A percentile compares a stretch with the other conserved stretches of the same genome.
Evolutionary conservation across 2,113 vertebrate species (phyloP).

Genomic region (Epinephelus lanceolatus): DNA sequence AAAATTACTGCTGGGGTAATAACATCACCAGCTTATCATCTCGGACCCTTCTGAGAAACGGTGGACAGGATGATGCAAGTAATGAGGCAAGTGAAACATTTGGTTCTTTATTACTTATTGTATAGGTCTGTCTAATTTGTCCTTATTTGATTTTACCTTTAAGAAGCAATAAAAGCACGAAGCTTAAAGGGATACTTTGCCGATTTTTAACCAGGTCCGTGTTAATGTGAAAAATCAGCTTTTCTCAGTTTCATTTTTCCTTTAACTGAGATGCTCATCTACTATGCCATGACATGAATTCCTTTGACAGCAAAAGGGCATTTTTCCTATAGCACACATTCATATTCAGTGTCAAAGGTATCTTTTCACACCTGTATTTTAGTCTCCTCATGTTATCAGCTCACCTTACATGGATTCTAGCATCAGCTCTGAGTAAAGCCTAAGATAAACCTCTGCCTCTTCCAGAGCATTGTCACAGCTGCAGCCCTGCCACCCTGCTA

Average conservation of each 20-base stretch:
- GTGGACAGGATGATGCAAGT: conserved; percentile 14
- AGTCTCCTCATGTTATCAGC: conserved; percentile 30
- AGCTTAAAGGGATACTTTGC: too few relatives aligned
- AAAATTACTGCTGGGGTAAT: conserved; percentile 70
- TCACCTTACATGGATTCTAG: conserved; percentile 50
- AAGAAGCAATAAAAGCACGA: conserved; percentile 1
- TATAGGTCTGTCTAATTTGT: conserved; percentile 15
- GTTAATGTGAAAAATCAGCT: too few relatives aligned
- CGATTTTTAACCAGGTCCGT: too few relatives aligned
- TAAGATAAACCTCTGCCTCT: conserved; percentile 36
- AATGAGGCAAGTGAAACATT: conserved; percentile 38
- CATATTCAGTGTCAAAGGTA: conserved; percentile 6
- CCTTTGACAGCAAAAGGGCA: conserved; percentile 16
- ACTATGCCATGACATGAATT: background rate
- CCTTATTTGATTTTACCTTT: conserved; percentile 3
- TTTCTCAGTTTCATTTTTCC: too few relatives aligned
- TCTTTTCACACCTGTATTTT: conserved; percentile 57
- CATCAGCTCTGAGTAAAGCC: conserved; percentile 46
- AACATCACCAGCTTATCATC: conserved; percentile 66
- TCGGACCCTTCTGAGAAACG: conserved; percentile 58
- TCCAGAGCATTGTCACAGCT: conserved; percentile 15
- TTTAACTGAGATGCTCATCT: background rate
- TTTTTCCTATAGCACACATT: conserved; percentile 2
- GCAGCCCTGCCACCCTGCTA: conserved; percentile 30
- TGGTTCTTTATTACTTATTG: conserved; percentile 5